These are phyloP conservation scores for Turritopsis dohrnii DNA, from an alignment of 30 jellyfish, hydroid and myxozoan species.

Conservation along the genomic window DNA sequence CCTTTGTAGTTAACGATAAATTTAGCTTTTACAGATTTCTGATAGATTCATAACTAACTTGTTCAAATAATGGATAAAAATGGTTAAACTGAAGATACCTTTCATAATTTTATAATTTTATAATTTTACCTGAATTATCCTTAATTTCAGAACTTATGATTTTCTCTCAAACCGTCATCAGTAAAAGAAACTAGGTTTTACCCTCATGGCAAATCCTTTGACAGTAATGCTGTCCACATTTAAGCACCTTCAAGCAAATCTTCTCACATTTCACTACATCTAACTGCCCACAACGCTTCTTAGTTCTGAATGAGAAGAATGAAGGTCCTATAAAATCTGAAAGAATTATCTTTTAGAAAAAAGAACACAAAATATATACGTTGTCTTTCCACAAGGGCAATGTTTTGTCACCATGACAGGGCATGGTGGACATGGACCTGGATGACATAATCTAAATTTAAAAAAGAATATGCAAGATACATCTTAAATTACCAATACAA, in stretches of 20 bases:
- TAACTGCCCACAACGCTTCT: constrained; percentile 86
- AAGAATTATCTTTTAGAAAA: no score
- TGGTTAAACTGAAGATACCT: neutral
- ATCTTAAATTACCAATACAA: neutral
- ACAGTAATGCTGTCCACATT: constrained; percentile 75
- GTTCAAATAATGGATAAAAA: neutral
- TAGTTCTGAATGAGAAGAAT: constrained; percentile 40
- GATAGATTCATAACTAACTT: no score
- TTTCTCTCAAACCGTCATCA: neutral
- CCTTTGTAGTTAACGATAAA: no score
- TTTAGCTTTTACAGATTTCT: no score
- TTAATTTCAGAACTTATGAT: no score
- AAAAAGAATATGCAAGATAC: neutral
- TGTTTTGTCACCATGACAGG: constrained; percentile 86
- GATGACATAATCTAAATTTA: constrained; percentile 76
- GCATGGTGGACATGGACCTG: constrained; percentile 99
- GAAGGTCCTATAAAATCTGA: neutral
- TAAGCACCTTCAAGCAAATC: constrained; percentile 48
- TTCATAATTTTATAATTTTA: no score
- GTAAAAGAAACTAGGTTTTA: neutral
- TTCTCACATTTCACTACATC: constrained; percentile 42
- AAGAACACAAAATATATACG: no score
- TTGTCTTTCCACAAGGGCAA: constrained; percentile 82
- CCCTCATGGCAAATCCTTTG: constrained; percentile 78
- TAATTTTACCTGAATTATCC: no score